A percentile compares a stretch with the other conserved stretches of the same genome.
phyloP scores from a whole-genome alignment of 2,797 vertebrate genomes.

The Oreochromis mossambicus region DNA sequence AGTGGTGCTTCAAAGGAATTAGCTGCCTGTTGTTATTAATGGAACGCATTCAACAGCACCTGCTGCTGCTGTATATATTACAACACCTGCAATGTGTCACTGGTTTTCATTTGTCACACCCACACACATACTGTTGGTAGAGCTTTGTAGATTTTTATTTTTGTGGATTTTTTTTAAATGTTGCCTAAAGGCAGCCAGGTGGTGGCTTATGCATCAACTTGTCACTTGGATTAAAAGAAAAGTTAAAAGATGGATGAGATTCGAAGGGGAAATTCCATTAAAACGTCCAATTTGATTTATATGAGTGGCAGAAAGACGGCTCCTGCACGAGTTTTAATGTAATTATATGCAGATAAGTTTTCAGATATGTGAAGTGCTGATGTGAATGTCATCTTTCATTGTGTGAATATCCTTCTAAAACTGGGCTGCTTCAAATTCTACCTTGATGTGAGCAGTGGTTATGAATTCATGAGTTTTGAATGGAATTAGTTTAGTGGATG shows the following conservation, averaged over 20 bases:
- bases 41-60: neutral
- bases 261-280: constrained; percentile 17
- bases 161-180: neutral
- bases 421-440: neutral
- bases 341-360: constrained; percentile 12
- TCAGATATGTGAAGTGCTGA: neutral
- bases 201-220: neutral
- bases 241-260: constrained; percentile 8
- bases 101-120: neutral
- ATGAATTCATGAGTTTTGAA: neutral
- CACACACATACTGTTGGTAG: neutral
- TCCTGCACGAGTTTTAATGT: neutral
- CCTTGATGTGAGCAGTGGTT: neutral
- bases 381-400: constrained; percentile 4
- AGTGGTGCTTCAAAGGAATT: neutral
- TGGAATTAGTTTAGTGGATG: neutral
- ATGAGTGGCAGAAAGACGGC: neutral
- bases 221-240: neutral
- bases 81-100: neutral
- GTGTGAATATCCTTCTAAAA: neutral
- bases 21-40: neutral
- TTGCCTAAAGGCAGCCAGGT: neutral
- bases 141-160: neutral
- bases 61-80: neutral
- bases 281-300: constrained; percentile 22